Conservation (phyloP, 2,797 vertebrate genomes). For the Rhinella marina region DNA sequence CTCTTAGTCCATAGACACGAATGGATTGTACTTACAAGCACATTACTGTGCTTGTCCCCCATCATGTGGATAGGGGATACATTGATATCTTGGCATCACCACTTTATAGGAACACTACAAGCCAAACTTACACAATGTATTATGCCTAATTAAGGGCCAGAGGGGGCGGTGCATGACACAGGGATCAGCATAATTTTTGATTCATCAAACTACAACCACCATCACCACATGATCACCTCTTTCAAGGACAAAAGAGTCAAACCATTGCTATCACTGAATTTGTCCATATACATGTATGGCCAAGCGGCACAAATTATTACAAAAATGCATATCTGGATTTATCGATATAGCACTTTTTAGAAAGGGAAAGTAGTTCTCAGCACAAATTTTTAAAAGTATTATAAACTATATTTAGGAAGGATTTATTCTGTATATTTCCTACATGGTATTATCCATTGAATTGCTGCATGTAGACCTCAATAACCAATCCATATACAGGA, state of each 20-base stretch:
- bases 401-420: neutral
- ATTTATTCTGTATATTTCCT: neutral
- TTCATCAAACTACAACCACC: neutral
- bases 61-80: too few species aligned
- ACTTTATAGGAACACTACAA: neutral
- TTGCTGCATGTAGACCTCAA: neutral
- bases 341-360: neutral
- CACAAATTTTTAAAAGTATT: neutral
- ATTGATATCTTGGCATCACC: too few species aligned
- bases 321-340: neutral
- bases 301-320: neutral
- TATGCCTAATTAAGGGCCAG: neutral
- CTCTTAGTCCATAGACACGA: too few species aligned
- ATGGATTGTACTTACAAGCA: too few species aligned
- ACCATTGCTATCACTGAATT: neutral
- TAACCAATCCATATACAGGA: neutral
- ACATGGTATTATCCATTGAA: neutral
- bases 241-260: neutral
- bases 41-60: too few species aligned
- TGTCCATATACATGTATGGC: neutral
- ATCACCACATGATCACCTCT: neutral
- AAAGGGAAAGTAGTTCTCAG: neutral
- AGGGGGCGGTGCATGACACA: neutral
- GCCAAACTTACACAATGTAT: neutral
- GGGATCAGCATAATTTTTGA: neutral